Evolutionary conservation across 2,797 vertebrate species (phyloP).

Genomic region (Xerus rutilus): DNA sequence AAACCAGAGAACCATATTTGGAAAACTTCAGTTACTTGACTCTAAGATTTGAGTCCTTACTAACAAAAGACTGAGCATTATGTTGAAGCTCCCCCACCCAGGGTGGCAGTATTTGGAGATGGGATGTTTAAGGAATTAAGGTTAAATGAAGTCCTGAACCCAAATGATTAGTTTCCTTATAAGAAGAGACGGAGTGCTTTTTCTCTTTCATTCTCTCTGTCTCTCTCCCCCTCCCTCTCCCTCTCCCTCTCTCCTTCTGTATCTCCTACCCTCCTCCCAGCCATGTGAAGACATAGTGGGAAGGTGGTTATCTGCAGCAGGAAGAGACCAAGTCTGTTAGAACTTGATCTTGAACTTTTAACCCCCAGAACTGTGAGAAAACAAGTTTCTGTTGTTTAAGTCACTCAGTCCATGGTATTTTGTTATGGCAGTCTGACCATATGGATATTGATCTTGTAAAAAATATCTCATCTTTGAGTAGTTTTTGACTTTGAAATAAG

Average conservation of each 20-base stretch:
- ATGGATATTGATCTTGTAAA: neutral
- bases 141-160: neutral
- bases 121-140: neutral
- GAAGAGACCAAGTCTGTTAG: neutral
- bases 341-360: neutral
- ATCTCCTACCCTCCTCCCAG: neutral
- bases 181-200: neutral
- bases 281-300: neutral
- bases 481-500: conserved; percentile 38
- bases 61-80: neutral
- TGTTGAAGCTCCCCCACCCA: neutral
- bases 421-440: neutral
- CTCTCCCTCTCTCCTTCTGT: neutral
- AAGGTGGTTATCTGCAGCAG: neutral
- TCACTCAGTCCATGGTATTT: neutral
- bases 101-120: neutral
- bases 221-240: neutral
- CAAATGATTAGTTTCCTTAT: neutral
- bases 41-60: neutral
- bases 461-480: neutral
- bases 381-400: neutral
- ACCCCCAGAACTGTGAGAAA: neutral
- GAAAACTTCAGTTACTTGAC: neutral
- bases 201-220: neutral
- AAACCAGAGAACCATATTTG: neutral